Evolutionary conservation across 2,797 vertebrate species (phyloP), one percentile per base, ranked within the genome.

Genomic region (Macropus fuliginosus): DNA sequence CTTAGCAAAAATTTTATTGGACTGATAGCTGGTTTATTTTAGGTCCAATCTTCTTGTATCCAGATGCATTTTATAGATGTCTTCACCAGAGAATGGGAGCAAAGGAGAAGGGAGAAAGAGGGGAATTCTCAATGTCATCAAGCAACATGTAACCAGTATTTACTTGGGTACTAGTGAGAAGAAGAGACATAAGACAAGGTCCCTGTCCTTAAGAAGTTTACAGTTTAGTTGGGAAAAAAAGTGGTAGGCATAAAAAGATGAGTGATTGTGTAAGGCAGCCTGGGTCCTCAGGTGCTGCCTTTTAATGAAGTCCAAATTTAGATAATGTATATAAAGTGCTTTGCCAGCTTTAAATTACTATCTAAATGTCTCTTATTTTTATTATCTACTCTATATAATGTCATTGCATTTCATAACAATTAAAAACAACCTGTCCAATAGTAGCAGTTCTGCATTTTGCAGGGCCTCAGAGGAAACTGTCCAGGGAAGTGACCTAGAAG

Each of bases 121-220:
- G 89, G n/a, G n/a, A 92, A 9, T 81, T 50, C 74, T 87, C 21
- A 87, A 0, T 21, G 13, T 55, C 56, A 4, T 6, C 31, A 57
- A 46, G 57, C 16, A 24, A 21, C 29, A 54, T 94, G 93, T 57
- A 40, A 55, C 13, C 10, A 56, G 13, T n/a, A 16, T n/a, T 94
- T 89, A 14, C 14, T 3, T 87, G 40, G 74, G 40, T 0, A 4
- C 4, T 56, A 2, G 55, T 52, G 89, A 11, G 94, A n/a, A 34
- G 55, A 0, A 96, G 31, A 59, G 92, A 54, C 92, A 91, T 5
- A 56, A 52, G 40, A 46, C n/a, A 92, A 55, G 62, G 92, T 34
- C 40, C 40, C 81, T 95, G 91, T 62, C 57, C 90, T 94, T 28
- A 94, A 18, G 94, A 96, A 56, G 27, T 31, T 56, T 96, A 13